Conservation (phyloP, 2,113 vertebrate species). For the Gymnorhina tibicen region DNA sequence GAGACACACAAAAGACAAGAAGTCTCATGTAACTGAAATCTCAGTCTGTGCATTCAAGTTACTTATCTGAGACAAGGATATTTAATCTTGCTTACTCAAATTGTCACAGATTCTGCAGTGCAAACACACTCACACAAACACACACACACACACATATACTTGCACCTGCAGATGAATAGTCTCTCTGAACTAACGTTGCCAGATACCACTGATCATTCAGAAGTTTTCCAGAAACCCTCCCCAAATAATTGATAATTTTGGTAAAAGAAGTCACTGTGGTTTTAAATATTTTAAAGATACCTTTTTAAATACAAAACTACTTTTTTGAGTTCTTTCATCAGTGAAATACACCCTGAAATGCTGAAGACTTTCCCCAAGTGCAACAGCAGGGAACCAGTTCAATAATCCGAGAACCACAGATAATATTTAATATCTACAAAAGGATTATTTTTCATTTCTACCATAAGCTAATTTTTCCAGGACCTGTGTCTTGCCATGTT, state of each 20-base stretch:
- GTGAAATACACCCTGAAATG: background rate
- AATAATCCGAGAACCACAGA: background rate
- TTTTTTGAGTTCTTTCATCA: background rate
- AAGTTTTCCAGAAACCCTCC: background rate
- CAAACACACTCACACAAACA: too few relatives aligned
- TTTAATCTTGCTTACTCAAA: background rate
- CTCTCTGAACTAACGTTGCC: background rate
- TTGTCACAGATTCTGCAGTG: background rate
- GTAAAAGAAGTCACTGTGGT: background rate
- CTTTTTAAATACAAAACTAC: background rate
- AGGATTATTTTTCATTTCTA: background rate
- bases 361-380: background rate
- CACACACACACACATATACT: background rate
- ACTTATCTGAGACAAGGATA: background rate
- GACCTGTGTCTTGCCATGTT: background rate
- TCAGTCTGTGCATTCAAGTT: background rate
- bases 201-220: background rate
- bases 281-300: background rate
- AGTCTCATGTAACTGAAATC: background rate
- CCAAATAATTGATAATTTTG: background rate
- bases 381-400: background rate
- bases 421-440: background rate
- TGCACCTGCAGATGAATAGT: background rate
- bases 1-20: background rate
- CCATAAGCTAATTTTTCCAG: background rate